Base-by-base conservation (phyloP, 1,140 invertebrate species). In the Cydia amplana region DNA sequence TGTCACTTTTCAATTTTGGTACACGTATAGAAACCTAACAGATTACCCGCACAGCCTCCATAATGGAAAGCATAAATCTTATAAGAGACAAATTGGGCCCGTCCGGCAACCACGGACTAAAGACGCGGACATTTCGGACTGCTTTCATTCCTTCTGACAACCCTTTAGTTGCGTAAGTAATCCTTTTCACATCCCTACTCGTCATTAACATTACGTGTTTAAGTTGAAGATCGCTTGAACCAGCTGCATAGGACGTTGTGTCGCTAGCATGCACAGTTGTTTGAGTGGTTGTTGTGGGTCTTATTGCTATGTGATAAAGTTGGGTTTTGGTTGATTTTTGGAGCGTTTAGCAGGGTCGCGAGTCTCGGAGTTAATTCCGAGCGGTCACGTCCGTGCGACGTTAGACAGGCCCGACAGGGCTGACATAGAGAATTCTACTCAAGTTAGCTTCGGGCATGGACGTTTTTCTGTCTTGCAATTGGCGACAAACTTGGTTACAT, bases 131-230 rank as follows among this genome's bases (percentile, higher is more conserved):
- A 70, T 40, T 70, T 70, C 32, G 65, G 32, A 70, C 65, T 70
- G 65, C 65, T 70, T 70, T 70, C 65, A 70, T 70, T 32, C 65
- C 65, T 70, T 70, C 65, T 70, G 65, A 70, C 65, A 70, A 70
- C 65, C 65, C 65, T 70, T 70, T 70, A 70, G 65, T 70, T 70
- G 65, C 65, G 65, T 70, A 70, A 70, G 65, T 70, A 70, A 70
- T 70, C 65, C 65, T 36, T 16, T 36, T 18, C 1, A 16, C 65
- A 70, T 40, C 16, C 7, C 65, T 36, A 18, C 6, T 14, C 6
- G 28, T 32, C 32, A n/a, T 67, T 36, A 70, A 23, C 16, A 70
- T 32, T 14, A 40, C 16, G n/a, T 16, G n/a, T 36, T 36, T 18
- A 40, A 70, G 65, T 43, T 18, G 7, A 43, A 4, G n/a, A 36